phyloP scores from a whole-genome alignment of 1,140 invertebrate species.

The Gonioctena quinquepunctata region DNA sequence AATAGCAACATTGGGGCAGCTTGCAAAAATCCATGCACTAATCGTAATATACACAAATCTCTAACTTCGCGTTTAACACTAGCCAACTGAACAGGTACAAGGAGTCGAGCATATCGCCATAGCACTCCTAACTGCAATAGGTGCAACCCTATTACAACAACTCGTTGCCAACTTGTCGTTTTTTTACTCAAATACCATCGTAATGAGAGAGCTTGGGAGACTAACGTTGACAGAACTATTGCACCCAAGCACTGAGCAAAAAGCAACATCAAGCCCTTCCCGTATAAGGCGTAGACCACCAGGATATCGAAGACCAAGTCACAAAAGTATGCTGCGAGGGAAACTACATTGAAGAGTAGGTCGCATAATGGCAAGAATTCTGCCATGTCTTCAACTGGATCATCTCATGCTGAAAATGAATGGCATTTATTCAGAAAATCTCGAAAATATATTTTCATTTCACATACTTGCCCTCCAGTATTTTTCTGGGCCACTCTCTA shows the following conservation, averaged over 20 bases:
- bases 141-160: constrained; percentile 70
- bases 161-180: constrained; percentile 46
- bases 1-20: constrained; percentile 85
- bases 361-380: constrained; percentile 88
- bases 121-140: constrained; percentile 80
- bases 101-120: constrained; percentile 86
- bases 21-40: constrained; percentile 86
- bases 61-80: constrained; percentile 83
- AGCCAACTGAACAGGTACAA: constrained; percentile 82
- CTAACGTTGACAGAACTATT: constrained; percentile 70
- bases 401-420: constrained; percentile 43
- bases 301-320: constrained; percentile 88
- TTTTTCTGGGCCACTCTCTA: constrained; percentile 45
- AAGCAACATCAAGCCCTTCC: constrained; percentile 63
- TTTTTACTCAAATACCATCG: constrained; percentile 59
- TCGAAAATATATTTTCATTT: neutral
- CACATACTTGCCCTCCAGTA: constrained; percentile 43
- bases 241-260: constrained; percentile 69
- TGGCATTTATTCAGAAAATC: neutral
- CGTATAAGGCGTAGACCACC: constrained; percentile 79
- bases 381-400: constrained; percentile 57
- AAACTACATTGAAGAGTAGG: constrained; percentile 89
- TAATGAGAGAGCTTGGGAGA: constrained; percentile 70
- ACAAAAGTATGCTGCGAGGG: constrained; percentile 88
- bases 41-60: constrained; percentile 71